These are phyloP conservation scores for Tinea trinotella DNA, from an alignment of 2,888 invertebrate genomes.

Conservation along the genomic window DNA sequence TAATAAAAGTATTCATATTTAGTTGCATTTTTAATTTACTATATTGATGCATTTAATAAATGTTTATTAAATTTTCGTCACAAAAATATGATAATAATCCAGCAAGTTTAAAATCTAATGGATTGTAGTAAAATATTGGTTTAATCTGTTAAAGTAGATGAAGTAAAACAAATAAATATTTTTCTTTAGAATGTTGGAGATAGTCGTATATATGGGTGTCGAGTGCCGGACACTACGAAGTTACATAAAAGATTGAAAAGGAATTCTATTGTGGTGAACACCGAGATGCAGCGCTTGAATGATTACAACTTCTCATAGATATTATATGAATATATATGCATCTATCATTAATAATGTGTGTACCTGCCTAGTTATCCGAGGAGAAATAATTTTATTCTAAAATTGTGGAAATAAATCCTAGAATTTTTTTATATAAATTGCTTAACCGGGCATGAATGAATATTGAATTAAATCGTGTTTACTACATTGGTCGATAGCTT, in stretches of 20 bases:
- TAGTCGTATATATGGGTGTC: not conserved
- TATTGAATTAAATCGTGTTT: not conserved
- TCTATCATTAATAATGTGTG: not conserved
- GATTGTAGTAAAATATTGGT: no score
- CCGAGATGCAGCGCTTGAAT: constrained; percentile 11
- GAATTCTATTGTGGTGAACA: constrained; percentile 1
- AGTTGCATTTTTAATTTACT: no score
- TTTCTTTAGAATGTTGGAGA: not conserved
- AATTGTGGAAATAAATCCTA: not conserved
- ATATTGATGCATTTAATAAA: not conserved
- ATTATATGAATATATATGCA: constrained; percentile 10
- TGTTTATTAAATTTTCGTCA: not conserved
- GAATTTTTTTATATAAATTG: not conserved
- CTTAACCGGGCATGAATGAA: not conserved
- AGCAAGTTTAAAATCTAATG: no score
- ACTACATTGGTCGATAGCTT: not conserved
- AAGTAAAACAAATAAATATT: not conserved
- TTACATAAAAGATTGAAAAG: constrained; percentile 7
- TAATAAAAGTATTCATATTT: no score
- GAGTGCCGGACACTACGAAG: not conserved
- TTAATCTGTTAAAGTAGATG: no score
- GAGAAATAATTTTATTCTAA: not conserved
- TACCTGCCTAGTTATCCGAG: no score
- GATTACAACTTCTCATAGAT: constrained; percentile 6
- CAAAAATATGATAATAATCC: not conserved